Evolutionary conservation across 2,888 invertebrate genomes (phyloP).

Genomic region (Rhogogaster chlorosoma): DNA sequence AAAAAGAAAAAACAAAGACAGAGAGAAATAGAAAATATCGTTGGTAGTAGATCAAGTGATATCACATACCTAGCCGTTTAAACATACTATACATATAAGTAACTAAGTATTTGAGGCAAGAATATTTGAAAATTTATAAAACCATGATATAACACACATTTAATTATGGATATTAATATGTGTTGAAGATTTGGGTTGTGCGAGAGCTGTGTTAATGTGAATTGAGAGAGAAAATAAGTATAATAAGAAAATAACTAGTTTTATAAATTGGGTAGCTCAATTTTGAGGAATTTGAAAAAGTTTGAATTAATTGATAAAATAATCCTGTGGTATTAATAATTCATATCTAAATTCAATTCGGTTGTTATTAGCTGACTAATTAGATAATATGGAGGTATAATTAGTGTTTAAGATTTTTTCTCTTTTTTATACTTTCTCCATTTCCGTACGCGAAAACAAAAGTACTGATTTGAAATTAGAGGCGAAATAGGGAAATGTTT

Average conservation of each 20-base stretch:
- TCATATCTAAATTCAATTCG: background rate
- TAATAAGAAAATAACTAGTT: background rate
- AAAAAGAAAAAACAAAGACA: background rate
- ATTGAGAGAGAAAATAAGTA: background rate
- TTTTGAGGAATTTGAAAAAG: background rate
- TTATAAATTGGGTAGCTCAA: background rate
- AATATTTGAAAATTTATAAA: background rate
- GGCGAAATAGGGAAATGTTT: background rate
- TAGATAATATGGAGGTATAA: background rate
- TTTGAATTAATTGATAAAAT: background rate
- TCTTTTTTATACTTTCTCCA: background rate
- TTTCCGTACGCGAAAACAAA: background rate
- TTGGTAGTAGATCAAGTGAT: background rate
- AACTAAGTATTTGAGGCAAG: background rate
- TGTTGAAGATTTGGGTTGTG: background rate
- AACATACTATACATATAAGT: background rate
- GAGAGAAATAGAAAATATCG: background rate
- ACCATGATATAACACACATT: background rate
- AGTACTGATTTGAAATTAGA: constrained; percentile 16
- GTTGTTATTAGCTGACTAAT: background rate
- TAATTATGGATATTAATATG: background rate
- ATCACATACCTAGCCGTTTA: background rate
- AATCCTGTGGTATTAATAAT: background rate
- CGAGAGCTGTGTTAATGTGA: constrained; percentile 2
- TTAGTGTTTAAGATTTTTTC: background rate